Conservation (phyloP, 1,140 invertebrate genomes). For the Prorops nasuta region DNA sequence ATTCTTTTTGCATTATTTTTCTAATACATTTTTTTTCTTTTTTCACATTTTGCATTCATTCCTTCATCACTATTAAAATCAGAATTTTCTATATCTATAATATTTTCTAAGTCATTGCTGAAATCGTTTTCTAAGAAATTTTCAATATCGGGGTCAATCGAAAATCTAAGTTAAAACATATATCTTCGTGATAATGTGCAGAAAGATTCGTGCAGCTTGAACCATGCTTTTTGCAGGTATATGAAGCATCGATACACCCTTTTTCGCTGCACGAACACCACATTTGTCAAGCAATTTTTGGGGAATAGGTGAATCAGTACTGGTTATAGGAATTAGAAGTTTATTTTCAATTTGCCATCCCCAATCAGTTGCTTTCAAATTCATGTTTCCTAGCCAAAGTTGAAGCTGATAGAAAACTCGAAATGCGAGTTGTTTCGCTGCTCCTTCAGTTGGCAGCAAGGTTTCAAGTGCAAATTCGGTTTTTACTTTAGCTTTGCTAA, state of each 20-base stretch:
- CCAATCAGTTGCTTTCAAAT: slow-evolving; percentile 4
- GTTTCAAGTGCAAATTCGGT: slow-evolving; percentile 12
- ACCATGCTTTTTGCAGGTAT: slow-evolving; percentile 3
- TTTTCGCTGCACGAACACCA: slow-evolving; percentile 5
- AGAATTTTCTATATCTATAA: neutral
- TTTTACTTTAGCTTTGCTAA: slow-evolving; percentile 10
- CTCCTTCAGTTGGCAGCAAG: slow-evolving; percentile 21
- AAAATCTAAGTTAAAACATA: slow-evolving; percentile 2
- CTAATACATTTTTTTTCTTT: neutral
- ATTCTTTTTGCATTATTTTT: neutral
- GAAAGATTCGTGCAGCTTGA: slow-evolving; percentile 6
- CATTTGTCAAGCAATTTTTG: slow-evolving; percentile 4
- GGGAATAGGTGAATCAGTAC: slow-evolving; percentile 8
- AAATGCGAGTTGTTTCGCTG: slow-evolving; percentile 19
- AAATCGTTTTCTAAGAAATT: neutral
- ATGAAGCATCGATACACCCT: slow-evolving; percentile 5
- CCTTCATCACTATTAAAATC: neutral
- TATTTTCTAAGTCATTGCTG: neutral
- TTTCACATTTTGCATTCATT: neutral
- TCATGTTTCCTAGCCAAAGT: slow-evolving; percentile 16
- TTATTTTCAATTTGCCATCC: slow-evolving; percentile 12
- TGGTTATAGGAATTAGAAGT: slow-evolving; percentile 6
- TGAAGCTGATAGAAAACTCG: slow-evolving; percentile 23
- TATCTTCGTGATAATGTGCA: slow-evolving; percentile 6
- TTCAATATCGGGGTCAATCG: slow-evolving; percentile 2